phyloP scores from a whole-genome alignment of 2,797 vertebrate species.

The Bradypodion ventrale region DNA sequence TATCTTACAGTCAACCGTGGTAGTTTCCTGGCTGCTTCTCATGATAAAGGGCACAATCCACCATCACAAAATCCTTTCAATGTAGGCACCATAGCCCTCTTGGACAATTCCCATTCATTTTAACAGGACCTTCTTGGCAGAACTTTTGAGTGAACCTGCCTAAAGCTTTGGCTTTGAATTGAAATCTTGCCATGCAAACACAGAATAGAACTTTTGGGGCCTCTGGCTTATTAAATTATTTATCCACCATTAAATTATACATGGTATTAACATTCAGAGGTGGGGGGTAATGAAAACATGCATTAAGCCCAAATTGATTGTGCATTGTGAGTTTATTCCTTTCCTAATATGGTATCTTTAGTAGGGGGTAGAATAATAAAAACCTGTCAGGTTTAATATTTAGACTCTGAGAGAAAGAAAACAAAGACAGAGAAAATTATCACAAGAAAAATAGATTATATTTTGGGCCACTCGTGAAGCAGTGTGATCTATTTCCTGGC shows the following conservation, averaged over 20 bases:
- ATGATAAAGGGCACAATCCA: background rate
- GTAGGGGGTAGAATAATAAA: conserved; percentile 25
- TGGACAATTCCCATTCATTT: background rate
- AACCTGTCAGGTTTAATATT: conserved; percentile 25
- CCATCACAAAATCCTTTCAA: no score
- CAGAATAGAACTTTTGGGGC: background rate
- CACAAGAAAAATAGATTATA: no score
- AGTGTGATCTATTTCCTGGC: no score
- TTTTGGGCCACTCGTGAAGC: no score
- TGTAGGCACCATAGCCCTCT: background rate
- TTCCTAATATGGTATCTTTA: conserved; percentile 4
- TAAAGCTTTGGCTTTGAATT: conserved; percentile 32
- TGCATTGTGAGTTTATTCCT: conserved; percentile 15
- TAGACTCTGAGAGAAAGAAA: conserved; percentile 18
- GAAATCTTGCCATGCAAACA: background rate
- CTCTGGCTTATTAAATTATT: conserved; percentile 21
- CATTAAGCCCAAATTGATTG: conserved; percentile 33
- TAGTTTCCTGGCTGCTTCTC: conserved; percentile 33
- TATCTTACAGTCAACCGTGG: conserved; percentile 48
- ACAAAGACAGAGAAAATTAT: background rate
- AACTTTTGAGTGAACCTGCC: background rate
- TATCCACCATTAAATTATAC: conserved; percentile 45
- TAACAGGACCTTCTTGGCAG: background rate
- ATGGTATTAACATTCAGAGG: conserved; percentile 24
- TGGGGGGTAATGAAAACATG: conserved; percentile 33